Percentiles rank a stretch among this genome's conserved stretches.
These are phyloP conservation scores for Lasioglossum vierecki DNA, from an alignment of 2,888 invertebrate genomes.

Conservation along the genomic window DNA sequence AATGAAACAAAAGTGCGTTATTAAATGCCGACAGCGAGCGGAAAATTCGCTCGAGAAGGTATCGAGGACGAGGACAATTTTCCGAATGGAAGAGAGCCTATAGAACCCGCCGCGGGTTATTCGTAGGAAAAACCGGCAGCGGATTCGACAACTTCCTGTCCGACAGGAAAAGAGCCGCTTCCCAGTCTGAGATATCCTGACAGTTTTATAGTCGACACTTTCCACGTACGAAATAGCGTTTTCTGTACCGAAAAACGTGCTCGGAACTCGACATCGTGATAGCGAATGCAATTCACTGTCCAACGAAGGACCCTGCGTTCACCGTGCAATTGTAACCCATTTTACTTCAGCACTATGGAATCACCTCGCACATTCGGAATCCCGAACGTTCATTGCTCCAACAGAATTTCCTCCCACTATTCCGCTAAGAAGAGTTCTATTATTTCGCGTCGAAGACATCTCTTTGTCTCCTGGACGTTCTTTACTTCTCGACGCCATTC, in stretches of 20 bases:
- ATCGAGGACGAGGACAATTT: neutral
- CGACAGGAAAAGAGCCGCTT: slow-evolving; percentile 63
- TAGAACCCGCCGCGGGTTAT: slow-evolving; percentile 34
- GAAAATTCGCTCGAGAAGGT: neutral
- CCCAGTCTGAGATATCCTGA: slow-evolving; percentile 67
- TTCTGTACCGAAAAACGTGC: slow-evolving; percentile 65
- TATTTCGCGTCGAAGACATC: slow-evolving; percentile 3
- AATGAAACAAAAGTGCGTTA: neutral
- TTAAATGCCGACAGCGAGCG: neutral
- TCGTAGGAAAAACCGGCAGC: slow-evolving; percentile 33
- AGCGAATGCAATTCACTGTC: slow-evolving; percentile 67
- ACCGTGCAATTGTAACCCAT: slow-evolving; percentile 63
- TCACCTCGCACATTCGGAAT: slow-evolving; percentile 25
- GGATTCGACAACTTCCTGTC: slow-evolving; percentile 66
- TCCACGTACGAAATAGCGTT: slow-evolving; percentile 71
- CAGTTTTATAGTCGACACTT: slow-evolving; percentile 70
- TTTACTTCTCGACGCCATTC: neutral
- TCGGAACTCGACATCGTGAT: slow-evolving; percentile 65
- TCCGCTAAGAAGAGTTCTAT: slow-evolving; percentile 16
- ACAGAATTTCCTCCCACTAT: slow-evolving; percentile 26
- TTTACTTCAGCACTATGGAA: slow-evolving; percentile 51
- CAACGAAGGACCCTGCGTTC: slow-evolving; percentile 63
- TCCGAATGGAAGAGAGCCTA: slow-evolving; percentile 3
- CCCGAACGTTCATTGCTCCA: slow-evolving; percentile 25
- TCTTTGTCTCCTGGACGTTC: neutral